phyloP scores from a whole-genome alignment of 2,797 vertebrate genomes.

The Coregonus suidteri region DNA sequence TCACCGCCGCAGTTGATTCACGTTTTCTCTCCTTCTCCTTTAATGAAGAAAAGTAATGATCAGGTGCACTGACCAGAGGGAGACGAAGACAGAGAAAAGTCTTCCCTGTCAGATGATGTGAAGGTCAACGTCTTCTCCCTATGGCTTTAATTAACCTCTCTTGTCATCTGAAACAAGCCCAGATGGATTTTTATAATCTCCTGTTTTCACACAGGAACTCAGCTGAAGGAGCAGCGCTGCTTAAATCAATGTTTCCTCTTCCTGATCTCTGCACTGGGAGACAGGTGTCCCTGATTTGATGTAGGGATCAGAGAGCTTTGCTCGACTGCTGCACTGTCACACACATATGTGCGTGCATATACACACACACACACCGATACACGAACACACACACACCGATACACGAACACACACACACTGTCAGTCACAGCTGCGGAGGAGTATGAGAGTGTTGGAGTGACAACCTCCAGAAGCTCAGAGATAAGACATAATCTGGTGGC shows the following conservation, averaged over 20 bases:
- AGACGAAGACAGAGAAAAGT: slow-evolving; percentile 28
- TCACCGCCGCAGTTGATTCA: not conserved
- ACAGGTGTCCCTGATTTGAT: slow-evolving; percentile 65
- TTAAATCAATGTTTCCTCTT: slow-evolving; percentile 62
- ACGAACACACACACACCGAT: slow-evolving; percentile 22
- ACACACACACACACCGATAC: slow-evolving; percentile 6
- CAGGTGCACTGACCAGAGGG: not conserved
- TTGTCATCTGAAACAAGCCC: slow-evolving; percentile 63
- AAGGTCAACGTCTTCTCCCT: slow-evolving; percentile 43
- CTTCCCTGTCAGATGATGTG: slow-evolving; percentile 48
- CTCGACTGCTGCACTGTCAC: slow-evolving; percentile 28
- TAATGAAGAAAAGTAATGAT: not conserved
- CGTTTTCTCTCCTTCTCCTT: not conserved
- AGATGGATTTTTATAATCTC: slow-evolving; percentile 70
- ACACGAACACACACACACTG: slow-evolving; percentile 24
- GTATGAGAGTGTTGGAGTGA: slow-evolving; percentile 67
- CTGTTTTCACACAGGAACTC: slow-evolving; percentile 53
- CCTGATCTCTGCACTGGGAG: slow-evolving; percentile 55
- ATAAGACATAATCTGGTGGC: slow-evolving; percentile 75
- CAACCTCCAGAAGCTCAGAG: slow-evolving; percentile 67
- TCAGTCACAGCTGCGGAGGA: slow-evolving; percentile 48
- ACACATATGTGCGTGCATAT: slow-evolving; percentile 23
- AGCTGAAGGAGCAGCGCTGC: slow-evolving; percentile 2
- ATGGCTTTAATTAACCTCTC: slow-evolving; percentile 73
- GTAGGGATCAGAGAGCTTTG: slow-evolving; percentile 55